These are phyloP conservation scores for Verasper variegatus DNA, from an alignment of 2,113 vertebrate species.

Conservation along the genomic window DNA sequence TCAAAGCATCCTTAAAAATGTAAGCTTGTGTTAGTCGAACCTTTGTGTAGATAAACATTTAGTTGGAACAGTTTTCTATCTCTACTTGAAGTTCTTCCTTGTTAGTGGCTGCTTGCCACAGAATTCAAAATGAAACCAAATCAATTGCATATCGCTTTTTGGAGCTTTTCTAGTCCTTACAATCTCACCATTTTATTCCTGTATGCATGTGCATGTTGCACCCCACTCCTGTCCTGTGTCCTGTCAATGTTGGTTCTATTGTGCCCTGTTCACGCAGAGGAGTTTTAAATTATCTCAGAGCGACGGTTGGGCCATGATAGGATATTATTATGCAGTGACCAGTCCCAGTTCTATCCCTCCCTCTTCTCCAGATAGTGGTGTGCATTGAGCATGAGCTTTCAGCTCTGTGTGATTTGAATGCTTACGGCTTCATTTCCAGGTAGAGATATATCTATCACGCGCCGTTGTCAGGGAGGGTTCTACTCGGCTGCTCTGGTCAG, in stretches of 20 bases:
- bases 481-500: conserved; percentile 58
- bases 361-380: conserved; percentile 48
- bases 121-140: conserved; percentile 24
- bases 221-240: not conserved
- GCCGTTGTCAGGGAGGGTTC: conserved; percentile 65
- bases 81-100: not conserved
- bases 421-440: conserved; percentile 70
- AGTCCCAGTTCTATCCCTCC: conserved; percentile 10
- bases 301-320: conserved; percentile 18
- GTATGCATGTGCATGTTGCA: not conserved
- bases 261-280: conserved; percentile 1
- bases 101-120: not conserved
- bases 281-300: conserved; percentile 18
- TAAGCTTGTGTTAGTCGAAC: not conserved
- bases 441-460: conserved; percentile 68
- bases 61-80: not conserved
- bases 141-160: not conserved
- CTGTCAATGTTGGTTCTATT: not conserved
- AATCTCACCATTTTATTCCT: not conserved
- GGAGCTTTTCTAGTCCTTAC: not conserved
- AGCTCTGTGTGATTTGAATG: conserved; percentile 67
- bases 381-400: conserved; percentile 18
- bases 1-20: not conserved
- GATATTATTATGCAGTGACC: conserved; percentile 40
- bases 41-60: not conserved